Conservation (phyloP, 2,113 vertebrate genomes). For the Sinocyclocheilus anophthalmus region DNA sequence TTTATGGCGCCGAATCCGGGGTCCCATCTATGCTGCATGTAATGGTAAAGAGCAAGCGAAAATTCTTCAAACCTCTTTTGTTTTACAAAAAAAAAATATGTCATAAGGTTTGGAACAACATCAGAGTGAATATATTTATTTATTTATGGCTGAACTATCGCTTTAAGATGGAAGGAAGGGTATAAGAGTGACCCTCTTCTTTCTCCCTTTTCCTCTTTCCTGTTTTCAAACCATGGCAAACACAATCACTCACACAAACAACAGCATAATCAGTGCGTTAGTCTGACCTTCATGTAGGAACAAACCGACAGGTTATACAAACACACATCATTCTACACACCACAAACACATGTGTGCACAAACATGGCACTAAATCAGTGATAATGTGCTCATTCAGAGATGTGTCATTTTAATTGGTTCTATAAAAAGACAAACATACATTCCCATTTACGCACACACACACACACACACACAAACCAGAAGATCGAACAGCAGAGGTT, state of each 20-base stretch:
- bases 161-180: neutral
- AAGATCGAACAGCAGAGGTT: neutral
- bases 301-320: neutral
- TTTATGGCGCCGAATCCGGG: too few relatives aligned
- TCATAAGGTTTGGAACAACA: neutral
- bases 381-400: neutral
- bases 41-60: neutral
- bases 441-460: neutral
- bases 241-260: neutral
- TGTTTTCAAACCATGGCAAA: neutral
- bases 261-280: neutral
- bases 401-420: slow-evolving; percentile 14
- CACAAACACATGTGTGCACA: neutral
- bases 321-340: neutral
- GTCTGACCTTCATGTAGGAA: slow-evolving; percentile 7
- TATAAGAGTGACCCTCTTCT: neutral
- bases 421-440: slow-evolving; percentile 12
- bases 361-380: neutral
- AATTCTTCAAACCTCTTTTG: neutral
- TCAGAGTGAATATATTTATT: neutral
- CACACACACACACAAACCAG: too few relatives aligned
- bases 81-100: neutral
- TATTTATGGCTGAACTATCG: neutral
- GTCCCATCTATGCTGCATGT: too few relatives aligned
- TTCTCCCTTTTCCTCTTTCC: neutral